Percentiles rank a stretch among this genome's conserved stretches.
These are phyloP conservation scores for Protosalanx chinensis DNA, from an alignment of 2,797 vertebrate species.

Conservation along the genomic window DNA sequence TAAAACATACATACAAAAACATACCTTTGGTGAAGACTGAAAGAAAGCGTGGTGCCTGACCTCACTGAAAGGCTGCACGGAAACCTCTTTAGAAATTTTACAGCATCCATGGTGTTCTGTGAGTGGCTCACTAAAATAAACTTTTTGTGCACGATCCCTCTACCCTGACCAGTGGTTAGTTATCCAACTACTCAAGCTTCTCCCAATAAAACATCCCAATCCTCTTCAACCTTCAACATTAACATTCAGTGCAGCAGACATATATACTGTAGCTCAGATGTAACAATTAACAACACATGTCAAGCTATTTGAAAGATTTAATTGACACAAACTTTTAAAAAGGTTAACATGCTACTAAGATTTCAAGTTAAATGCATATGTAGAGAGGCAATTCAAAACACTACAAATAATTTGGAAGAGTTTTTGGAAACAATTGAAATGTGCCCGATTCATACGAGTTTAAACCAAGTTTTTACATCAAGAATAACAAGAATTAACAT, in stretches of 20 bases:
- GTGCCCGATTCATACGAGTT: background rate
- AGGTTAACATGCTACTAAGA: too few relatives aligned
- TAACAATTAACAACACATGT: too few relatives aligned
- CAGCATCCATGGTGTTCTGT: conserved; percentile 54
- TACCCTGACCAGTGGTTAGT: conserved; percentile 40
- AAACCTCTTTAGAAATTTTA: conserved; percentile 53
- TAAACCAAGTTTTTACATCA: background rate
- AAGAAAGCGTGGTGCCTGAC: conserved; percentile 39
- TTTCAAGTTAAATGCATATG: background rate
- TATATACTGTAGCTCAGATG: too few relatives aligned
- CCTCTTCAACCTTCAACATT: conserved; percentile 26
- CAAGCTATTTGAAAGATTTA: too few relatives aligned
- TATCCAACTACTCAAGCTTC: conserved; percentile 31
- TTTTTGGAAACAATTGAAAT: background rate
- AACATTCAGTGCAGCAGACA: too few relatives aligned
- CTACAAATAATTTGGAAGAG: background rate
- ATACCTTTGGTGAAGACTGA: conserved; percentile 57
- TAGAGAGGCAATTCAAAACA: background rate
- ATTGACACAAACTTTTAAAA: too few relatives aligned
- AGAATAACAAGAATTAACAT: conserved; percentile 5
- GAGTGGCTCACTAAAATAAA: conserved; percentile 75
- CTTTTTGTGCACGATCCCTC: conserved; percentile 21
- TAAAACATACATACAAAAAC: conserved; percentile 19
- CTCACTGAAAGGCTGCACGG: conserved; percentile 43
- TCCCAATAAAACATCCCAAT: conserved; percentile 1